Evolutionary conservation across 23 tunicate genomes (phyloP).

Genomic region (Clavelina lepadiformis): DNA sequence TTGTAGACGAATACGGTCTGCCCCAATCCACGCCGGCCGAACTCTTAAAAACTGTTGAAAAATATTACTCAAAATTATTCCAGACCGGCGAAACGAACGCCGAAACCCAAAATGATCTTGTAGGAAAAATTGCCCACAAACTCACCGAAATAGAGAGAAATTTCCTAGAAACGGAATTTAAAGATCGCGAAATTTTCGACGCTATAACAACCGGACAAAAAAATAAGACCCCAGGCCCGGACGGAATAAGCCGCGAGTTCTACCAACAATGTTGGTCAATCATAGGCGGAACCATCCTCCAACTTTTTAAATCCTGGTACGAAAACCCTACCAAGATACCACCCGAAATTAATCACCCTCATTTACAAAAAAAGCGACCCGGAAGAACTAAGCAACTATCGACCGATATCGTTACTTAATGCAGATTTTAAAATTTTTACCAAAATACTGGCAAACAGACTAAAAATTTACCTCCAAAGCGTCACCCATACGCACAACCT

Average conservation of each 20-base stretch:
- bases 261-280: no score
- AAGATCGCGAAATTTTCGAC: no score
- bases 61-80: background rate
- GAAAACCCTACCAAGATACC: background rate
- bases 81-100: background rate
- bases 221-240: background rate
- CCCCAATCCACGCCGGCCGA: background rate
- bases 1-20: background rate
- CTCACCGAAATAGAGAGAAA: no score
- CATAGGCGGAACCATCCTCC: background rate
- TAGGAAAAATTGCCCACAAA: background rate
- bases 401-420: constrained; percentile 24
- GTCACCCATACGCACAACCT: constrained; percentile 18
- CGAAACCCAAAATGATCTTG: background rate
- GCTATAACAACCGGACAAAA: no score
- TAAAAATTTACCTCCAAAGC: background rate
- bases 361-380: background rate
- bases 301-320: no score
- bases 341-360: background rate
- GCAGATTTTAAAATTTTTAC: constrained; percentile 11
- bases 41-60: background rate
- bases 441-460: background rate
- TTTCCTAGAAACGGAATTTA: no score
- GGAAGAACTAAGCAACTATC: constrained; percentile 9
- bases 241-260: constrained; percentile 1